phyloP scores from a whole-genome alignment of 1,140 invertebrate species.

The Diorhabda carinulata region DNA sequence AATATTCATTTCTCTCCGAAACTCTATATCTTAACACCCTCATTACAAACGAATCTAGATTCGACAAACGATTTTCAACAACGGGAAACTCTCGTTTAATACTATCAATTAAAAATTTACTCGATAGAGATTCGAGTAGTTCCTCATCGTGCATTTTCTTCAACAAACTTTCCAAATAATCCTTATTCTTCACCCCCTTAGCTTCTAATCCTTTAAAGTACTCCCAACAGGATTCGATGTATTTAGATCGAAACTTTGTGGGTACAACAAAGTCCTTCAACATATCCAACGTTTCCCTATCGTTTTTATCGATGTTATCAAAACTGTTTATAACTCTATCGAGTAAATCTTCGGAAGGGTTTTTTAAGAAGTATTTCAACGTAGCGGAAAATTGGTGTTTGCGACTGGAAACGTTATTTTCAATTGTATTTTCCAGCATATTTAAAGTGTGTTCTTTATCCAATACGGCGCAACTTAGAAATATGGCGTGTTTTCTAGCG shows the following conservation, averaged over 20 bases:
- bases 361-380: slow-evolving; percentile 23
- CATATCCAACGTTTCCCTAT: slow-evolving; percentile 15
- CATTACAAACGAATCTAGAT: background rate
- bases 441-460: background rate
- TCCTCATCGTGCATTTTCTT: background rate
- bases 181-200: background rate
- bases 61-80: background rate
- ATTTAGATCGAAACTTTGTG: slow-evolving; percentile 9
- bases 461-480: slow-evolving; percentile 20
- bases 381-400: slow-evolving; percentile 23
- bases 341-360: slow-evolving; percentile 18
- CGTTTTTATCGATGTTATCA: slow-evolving; percentile 20
- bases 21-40: background rate
- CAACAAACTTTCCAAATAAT: slow-evolving; percentile 1
- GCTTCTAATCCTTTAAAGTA: slow-evolving; percentile 9
- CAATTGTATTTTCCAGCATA: background rate
- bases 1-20: background rate
- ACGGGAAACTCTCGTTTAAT: slow-evolving; percentile 7
- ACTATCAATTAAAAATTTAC: background rate
- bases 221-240: slow-evolving; percentile 18
- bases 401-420: slow-evolving; percentile 15
- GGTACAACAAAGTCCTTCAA: slow-evolving; percentile 11
- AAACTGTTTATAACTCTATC: slow-evolving; percentile 6
- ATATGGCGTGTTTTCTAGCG: slow-evolving; percentile 20
- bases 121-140: background rate